Conservation (phyloP, 2,888 invertebrate species). For the Agrilus cyanescens region DNA sequence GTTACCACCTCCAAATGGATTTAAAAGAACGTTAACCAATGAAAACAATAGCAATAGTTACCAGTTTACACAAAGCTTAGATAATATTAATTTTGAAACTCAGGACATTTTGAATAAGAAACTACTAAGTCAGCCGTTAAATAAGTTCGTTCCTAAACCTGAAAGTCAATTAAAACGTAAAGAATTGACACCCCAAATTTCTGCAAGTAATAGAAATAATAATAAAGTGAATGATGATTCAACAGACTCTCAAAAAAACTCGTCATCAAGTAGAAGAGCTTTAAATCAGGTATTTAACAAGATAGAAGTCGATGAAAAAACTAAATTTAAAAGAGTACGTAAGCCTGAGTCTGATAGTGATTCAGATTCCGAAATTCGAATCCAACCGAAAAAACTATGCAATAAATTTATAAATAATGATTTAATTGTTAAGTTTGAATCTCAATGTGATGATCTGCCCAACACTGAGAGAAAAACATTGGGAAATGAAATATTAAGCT, state of each 20-base stretch:
- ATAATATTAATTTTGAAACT: slow-evolving; percentile 16
- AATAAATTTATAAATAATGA: slow-evolving; percentile 15
- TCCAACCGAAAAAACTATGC: background rate
- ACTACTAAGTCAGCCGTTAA: background rate
- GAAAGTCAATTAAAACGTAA: too few relatives aligned
- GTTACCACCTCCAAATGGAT: background rate
- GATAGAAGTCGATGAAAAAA: background rate
- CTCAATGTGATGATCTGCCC: slow-evolving; percentile 8
- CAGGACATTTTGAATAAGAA: slow-evolving; percentile 10
- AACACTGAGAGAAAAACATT: background rate
- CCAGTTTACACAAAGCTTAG: slow-evolving; percentile 11
- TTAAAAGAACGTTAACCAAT: background rate
- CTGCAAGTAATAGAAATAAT: too few relatives aligned
- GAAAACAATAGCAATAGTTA: slow-evolving; percentile 2
- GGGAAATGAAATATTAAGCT: background rate
- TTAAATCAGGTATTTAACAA: too few relatives aligned
- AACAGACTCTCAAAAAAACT: background rate
- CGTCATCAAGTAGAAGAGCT: too few relatives aligned
- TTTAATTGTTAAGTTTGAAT: slow-evolving; percentile 22
- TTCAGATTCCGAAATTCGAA: slow-evolving; percentile 9
- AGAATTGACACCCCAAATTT: too few relatives aligned
- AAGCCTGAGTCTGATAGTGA: slow-evolving; percentile 13
- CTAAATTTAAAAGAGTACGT: slow-evolving; percentile 16
- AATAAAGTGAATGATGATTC: too few relatives aligned
- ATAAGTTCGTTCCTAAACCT: too few relatives aligned